Evolutionary conservation across 2,113 vertebrate species (phyloP).

Genomic region (Petaurus breviceps): DNA sequence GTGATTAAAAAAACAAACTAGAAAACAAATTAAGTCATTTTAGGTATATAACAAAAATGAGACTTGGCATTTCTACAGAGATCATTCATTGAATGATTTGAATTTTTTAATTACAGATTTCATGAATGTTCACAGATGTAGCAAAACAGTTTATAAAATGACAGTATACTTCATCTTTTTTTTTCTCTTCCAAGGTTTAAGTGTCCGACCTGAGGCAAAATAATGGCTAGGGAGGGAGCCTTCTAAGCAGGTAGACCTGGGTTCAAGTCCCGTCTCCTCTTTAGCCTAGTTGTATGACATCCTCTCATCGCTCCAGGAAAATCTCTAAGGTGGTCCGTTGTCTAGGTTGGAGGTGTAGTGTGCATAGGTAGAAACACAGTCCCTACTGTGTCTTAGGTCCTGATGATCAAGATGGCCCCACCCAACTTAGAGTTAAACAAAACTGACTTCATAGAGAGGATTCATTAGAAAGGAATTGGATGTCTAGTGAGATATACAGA

Average conservation of each 20-base stretch:
- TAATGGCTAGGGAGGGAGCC: not conserved
- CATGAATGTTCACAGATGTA: not conserved
- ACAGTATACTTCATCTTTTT: not conserved
- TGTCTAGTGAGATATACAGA: conserved; percentile 43
- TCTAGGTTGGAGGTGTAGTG: not conserved
- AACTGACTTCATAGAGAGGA: not conserved
- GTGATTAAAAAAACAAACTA: not conserved
- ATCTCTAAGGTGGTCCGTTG: not conserved
- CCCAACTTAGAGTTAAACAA: conserved; percentile 45
- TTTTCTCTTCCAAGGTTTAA: not conserved
- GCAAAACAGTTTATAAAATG: not conserved
- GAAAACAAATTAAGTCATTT: not conserved
- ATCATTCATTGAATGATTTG: not conserved
- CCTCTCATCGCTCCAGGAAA: not conserved
- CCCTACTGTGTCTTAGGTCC: not conserved
- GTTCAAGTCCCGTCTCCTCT: not conserved
- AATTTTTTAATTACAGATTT: not conserved
- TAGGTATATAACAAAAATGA: not conserved
- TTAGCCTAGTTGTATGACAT: not conserved
- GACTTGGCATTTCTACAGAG: not conserved
- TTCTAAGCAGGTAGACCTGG: not conserved
- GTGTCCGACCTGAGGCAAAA: not conserved
- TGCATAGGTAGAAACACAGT: not conserved
- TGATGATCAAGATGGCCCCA: not conserved
- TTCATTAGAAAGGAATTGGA: conserved; percentile 51